Percentiles rank a stretch among this genome's conserved stretches.
Evolutionary conservation across 2,797 vertebrate species (phyloP).

Genomic region (Pogoniulus pusillus): DNA sequence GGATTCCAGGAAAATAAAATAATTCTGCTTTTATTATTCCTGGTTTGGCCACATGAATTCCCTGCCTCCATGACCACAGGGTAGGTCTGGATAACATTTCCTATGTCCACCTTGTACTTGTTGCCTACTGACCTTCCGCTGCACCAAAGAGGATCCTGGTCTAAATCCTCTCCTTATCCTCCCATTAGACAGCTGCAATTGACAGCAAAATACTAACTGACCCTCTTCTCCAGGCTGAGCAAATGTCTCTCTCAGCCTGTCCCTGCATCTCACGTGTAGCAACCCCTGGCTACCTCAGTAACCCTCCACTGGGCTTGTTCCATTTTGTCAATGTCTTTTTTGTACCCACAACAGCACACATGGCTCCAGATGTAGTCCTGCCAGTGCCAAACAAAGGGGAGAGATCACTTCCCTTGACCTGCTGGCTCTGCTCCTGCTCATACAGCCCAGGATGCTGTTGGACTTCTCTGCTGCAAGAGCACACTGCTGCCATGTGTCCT

Average conservation of each 20-base stretch:
- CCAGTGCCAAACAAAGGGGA: background rate
- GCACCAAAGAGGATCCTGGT: background rate
- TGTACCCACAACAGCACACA: background rate
- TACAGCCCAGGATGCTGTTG: background rate
- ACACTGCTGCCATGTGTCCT: background rate
- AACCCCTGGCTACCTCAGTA: background rate
- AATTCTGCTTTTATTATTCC: too few relatives aligned
- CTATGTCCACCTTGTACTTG: background rate
- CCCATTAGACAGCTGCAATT: background rate
- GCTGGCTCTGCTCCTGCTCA: background rate
- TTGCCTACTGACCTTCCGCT: background rate
- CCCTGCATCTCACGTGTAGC: fast-evolving
- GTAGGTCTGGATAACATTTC: background rate
- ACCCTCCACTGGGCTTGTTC: background rate
- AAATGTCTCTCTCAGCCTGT: background rate
- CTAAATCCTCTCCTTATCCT: background rate
- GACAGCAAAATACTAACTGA: background rate
- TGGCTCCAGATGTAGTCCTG: background rate
- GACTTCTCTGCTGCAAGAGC: background rate
- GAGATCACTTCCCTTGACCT: background rate
- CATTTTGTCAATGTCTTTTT: background rate
- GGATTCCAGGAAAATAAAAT: too few relatives aligned
- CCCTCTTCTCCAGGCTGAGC: background rate
- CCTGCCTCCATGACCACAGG: too few relatives aligned
- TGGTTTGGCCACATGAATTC: too few relatives aligned